A percentile compares a stretch with the other conserved stretches of the same genome.
phyloP scores from a whole-genome alignment of 2,113 vertebrate genomes.

The Syngnathus scovelli region DNA sequence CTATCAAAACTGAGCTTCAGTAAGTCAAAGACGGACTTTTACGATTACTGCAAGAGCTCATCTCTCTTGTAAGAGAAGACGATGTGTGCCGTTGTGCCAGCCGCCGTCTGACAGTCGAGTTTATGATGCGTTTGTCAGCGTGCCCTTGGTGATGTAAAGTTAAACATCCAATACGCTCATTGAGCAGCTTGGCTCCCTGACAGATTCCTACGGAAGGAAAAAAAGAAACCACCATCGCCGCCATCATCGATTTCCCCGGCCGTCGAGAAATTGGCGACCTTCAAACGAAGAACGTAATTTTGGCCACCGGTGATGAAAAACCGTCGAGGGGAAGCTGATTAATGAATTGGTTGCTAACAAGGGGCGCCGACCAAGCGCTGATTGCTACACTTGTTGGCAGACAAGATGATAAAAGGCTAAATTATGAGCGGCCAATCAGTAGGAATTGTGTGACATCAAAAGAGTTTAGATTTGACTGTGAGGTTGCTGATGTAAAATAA shows the following conservation, averaged over 20 bases:
- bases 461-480: too few relatives aligned
- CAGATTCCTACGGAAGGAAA: not conserved
- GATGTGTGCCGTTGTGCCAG: not conserved
- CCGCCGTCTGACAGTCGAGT: not conserved
- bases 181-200: not conserved
- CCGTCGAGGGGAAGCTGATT: not conserved
- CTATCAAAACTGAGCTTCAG: slow-evolving; percentile 50
- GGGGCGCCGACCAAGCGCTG: not conserved
- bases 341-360: not conserved
- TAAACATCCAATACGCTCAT: not conserved
- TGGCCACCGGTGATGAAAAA: not conserved
- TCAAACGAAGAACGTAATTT: not conserved
- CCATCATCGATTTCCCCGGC: not conserved
- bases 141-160: not conserved
- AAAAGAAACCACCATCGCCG: not conserved
- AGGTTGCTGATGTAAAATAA: too few relatives aligned
- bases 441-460: too few relatives aligned
- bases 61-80: not conserved
- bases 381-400: not conserved
- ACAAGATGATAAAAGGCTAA: not conserved
- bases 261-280: not conserved
- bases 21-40: not conserved
- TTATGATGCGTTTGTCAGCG: not conserved
- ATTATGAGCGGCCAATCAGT: too few relatives aligned
- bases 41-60: not conserved